Evolutionary conservation across 2,888 invertebrate genomes (phyloP).

Genomic region (Herminia tarsipennalis): DNA sequence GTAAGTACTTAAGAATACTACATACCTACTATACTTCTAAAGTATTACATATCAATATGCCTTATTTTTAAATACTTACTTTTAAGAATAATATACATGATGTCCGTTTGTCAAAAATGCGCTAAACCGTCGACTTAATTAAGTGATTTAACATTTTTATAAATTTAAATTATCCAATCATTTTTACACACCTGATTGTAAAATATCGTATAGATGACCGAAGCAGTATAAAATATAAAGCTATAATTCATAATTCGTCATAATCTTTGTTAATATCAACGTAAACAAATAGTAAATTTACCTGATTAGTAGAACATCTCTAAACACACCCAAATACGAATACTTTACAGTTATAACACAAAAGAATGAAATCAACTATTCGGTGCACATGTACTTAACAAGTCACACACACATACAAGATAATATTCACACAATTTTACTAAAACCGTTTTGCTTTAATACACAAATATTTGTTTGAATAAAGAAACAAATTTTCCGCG

Average conservation of each 20-base stretch:
- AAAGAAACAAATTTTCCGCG: conserved; percentile 11
- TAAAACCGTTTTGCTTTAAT: conserved; percentile 14
- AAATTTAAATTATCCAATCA: no score
- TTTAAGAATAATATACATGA: no score
- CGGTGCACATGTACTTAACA: conserved; percentile 20
- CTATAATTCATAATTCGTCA: no score
- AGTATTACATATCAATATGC: no score
- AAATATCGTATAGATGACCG: not conserved
- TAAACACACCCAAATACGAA: conserved; percentile 30
- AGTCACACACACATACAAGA: conserved; percentile 17
- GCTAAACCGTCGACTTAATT: no score
- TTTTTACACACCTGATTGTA: no score
- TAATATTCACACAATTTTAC: conserved; percentile 11
- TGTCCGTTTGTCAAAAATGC: no score
- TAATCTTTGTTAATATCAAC: not conserved
- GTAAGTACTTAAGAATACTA: no score
- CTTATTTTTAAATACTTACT: no score
- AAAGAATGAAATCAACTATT: conserved; percentile 16
- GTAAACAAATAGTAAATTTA: conserved; percentile 23
- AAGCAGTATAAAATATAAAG: not conserved
- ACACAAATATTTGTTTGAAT: conserved; percentile 37
- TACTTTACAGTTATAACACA: conserved; percentile 27
- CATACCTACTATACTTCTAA: no score
- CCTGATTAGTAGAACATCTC: conserved; percentile 29
- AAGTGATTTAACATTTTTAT: no score